Conservation (phyloP, 2,888 invertebrate species). For the Acleris laterana region DNA sequence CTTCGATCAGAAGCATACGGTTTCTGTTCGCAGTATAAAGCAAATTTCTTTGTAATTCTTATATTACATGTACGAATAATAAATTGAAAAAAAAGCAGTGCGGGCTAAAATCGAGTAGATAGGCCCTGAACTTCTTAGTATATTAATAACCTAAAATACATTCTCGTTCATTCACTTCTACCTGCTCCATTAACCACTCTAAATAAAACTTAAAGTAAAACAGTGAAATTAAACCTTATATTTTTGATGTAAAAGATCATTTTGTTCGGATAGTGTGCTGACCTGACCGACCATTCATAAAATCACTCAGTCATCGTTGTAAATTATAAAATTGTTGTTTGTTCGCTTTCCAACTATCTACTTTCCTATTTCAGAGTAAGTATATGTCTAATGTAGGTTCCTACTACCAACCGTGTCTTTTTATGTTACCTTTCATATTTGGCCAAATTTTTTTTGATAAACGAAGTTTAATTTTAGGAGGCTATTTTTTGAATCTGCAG, state of each 20-base stretch:
- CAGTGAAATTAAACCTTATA: background rate
- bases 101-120: background rate
- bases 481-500: too few species aligned
- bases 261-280: conserved; percentile 2
- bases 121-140: background rate
- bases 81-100: too few species aligned
- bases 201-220: conserved; percentile 2
- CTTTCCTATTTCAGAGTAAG: conserved; percentile 29
- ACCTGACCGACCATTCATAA: conserved; percentile 30
- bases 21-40: too few species aligned
- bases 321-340: conserved; percentile 35
- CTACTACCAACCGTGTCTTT: background rate
- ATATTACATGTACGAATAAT: too few species aligned
- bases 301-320: conserved; percentile 32
- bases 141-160: conserved; percentile 19
- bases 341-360: conserved; percentile 26
- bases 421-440: background rate
- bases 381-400: conserved; percentile 8
- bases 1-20: background rate
- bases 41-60: too few species aligned
- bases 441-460: background rate
- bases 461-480: background rate
- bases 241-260: background rate
- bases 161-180: conserved; percentile 17
- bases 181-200: conserved; percentile 17